These are phyloP conservation scores for Odiellus spinosus DNA, from an alignment of 2,888 invertebrate genomes.

Conservation along the genomic window DNA sequence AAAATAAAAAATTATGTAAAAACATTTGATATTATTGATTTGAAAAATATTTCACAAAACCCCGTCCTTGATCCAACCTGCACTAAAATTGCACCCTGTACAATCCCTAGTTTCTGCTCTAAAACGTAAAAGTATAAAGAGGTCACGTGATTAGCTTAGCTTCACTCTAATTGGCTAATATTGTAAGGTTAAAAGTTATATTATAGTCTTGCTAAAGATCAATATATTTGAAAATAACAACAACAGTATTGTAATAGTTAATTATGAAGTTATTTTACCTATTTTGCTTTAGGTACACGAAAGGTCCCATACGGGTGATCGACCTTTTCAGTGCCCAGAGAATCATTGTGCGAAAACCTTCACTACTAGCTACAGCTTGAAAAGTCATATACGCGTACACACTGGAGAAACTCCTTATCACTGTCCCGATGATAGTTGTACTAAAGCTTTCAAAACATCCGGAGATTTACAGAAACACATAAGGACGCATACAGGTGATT, in stretches of 20 bases:
- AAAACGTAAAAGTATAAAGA: too few species aligned
- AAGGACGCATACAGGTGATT: slow-evolving; percentile 41
- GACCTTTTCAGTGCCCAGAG: slow-evolving; percentile 31
- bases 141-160: too few species aligned
- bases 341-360: slow-evolving; percentile 31
- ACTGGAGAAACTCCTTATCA: slow-evolving; percentile 43
- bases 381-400: slow-evolving; percentile 42
- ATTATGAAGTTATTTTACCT: not conserved
- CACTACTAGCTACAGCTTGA: slow-evolving; percentile 37
- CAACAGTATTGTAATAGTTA: not conserved
- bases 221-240: slow-evolving; percentile 1
- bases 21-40: too few species aligned
- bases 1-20: too few species aligned
- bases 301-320: slow-evolving; percentile 33
- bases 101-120: too few species aligned
- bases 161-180: too few species aligned
- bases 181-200: too few species aligned
- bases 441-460: slow-evolving; percentile 43
- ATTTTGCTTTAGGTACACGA: slow-evolving; percentile 33
- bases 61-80: too few species aligned
- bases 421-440: slow-evolving; percentile 37
- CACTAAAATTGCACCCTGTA: too few species aligned
- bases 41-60: too few species aligned
- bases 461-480: slow-evolving; percentile 44
- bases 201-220: too few species aligned